Evolutionary conservation across 2,797 vertebrate genomes (phyloP), one percentile per base, ranked within the genome.

Genomic region (Bovichtus diacanthus): DNA sequence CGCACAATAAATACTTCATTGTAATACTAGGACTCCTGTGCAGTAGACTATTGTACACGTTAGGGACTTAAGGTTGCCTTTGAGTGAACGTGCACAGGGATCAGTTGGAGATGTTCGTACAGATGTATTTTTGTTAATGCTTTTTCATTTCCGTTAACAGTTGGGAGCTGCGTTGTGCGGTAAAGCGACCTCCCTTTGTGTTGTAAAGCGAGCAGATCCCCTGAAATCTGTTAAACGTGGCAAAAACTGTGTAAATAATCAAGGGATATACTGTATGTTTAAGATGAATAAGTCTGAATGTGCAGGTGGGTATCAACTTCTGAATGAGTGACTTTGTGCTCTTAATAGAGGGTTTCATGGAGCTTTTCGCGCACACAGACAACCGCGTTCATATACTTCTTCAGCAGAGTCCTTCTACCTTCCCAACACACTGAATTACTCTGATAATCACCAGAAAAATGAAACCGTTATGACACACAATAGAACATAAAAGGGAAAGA

Each of bases 401-500:
- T 23, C 62, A 21, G 27, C 38, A 67, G 44, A 76, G 39, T 70
- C 39, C 56, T 38, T 63, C 23, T 27, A 34, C n/a, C 72, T 64
- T 76, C 50, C 64, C 54, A 65, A 77, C 66, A 79, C 65, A 75
- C 58, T 64, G 38, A 84, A 81, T 79, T 82, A 85, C 83, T 80
- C 62, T 55, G 39, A 83, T 70, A 72, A 78, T 87, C 53, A 27
- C 18, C 38, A 76, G 71, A 82, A 84, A 86, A 83, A 88, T 85
- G 50, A 87, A 91, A 79, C 71, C n/a, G 19, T 71, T 70, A 38
- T 83, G 81, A 84, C 85, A 87, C 75, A 73, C 63, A 72, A 44
- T 25, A 62, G 59, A 78, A 80, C 59, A 87, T 53, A 75, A 68
- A 76, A 73, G 10, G 13, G 21, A 34, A 53, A 62, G 70, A 66